phyloP scores from a whole-genome alignment of 2,113 vertebrate genomes.

The Hyla sarda region DNA sequence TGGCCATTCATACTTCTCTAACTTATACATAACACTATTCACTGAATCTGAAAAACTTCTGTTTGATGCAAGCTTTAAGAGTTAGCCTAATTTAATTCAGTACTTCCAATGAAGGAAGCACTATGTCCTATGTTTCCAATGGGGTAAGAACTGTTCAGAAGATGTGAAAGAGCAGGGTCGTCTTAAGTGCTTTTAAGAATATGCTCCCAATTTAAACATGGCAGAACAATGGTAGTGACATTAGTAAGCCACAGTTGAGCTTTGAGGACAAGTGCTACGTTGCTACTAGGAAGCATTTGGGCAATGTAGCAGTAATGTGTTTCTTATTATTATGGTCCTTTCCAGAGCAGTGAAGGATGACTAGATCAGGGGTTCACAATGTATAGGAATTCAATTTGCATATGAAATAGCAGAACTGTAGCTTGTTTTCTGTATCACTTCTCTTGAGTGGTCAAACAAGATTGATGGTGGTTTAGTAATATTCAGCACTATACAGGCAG shows the following conservation, averaged over 20 bases:
- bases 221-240: slow-evolving; percentile 35
- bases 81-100: not conserved
- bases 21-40: not conserved
- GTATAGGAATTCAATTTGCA: slow-evolving; percentile 47
- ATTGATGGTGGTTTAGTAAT: slow-evolving; percentile 37
- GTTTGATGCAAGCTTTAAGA: not conserved
- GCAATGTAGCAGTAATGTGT: not conserved
- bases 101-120: not conserved
- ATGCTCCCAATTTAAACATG: not conserved
- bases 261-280: not conserved
- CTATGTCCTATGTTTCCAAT: not conserved
- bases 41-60: not conserved
- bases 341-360: slow-evolving; percentile 41
- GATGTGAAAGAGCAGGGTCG: not conserved
- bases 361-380: slow-evolving; percentile 26
- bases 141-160: not conserved
- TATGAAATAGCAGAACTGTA: slow-evolving; percentile 21
- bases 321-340: slow-evolving; percentile 45
- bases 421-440: not conserved
- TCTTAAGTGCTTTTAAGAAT: slow-evolving; percentile 1
- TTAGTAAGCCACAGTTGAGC: not conserved
- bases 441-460: slow-evolving; percentile 32
- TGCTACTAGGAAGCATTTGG: not conserved
- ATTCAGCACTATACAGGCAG: not conserved
- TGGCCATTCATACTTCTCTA: no score